Base-by-base conservation (phyloP, 2,113 vertebrate genomes). In the Ctenomys sociabilis region DNA sequence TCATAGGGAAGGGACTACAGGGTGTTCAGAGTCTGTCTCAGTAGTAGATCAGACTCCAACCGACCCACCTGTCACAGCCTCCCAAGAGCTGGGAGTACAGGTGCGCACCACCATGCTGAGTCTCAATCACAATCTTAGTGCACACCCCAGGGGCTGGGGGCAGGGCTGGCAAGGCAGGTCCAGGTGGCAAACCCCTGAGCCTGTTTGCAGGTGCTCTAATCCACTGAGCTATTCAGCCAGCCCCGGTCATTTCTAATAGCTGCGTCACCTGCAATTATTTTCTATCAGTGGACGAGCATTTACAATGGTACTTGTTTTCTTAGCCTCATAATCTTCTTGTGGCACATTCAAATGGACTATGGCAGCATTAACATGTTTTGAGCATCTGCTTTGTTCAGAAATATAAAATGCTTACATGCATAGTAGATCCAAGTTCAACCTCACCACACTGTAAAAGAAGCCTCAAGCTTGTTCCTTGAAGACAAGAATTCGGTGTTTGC, bases 381-480 rank as follows among this genome's bases (percentile, higher is more conserved):
- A 86, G 5, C 40, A 52, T 40, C 26, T 54, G 7, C 40, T 88
- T 84, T 64, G 61, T 40, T 85, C 21, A 73, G 64, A 90, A 63
- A 63, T 22, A 9, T 85, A 24, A 86, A 72, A 61, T 43, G 21
- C 40, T 81, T 37, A 9, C 7, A 24, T 61, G 54, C 66, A 80
- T 12, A 5, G 1, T 0, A 57, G 43, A 7, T 13, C 1, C 22
- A 16, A 59, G 52, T n/a, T 49, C 45, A 73, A n/a, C 35, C 2
- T 45, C 13, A 45, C 32, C 22, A 30, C 4, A 11, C 5, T 54
- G 3, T 28, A 8, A 26, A 14, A 45, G 86, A 64, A 30, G 9
- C 4, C n/a, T 6, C 35, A 3, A 3, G 6, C 6, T 5, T 63
- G 28, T 52, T 45, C 72, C 91, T 40, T 28, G 57, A 92, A 64